Percentiles rank a stretch among this genome's conserved stretches.
These are phyloP conservation scores for Ornithorhynchus anatinus DNA, from an alignment of 2,113 vertebrate genomes.

Conservation along the genomic window DNA sequence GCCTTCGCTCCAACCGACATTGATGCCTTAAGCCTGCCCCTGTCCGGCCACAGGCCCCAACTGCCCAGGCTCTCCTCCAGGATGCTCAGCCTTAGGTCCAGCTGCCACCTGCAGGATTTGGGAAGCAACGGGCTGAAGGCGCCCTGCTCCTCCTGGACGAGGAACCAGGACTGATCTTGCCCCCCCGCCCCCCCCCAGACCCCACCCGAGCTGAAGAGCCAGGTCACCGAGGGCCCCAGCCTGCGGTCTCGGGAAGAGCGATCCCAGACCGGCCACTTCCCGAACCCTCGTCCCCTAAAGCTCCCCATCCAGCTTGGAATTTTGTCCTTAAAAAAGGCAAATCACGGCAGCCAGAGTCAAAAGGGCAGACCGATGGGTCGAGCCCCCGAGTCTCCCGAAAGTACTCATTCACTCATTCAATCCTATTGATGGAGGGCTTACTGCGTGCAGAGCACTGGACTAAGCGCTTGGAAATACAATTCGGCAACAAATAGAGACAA, in stretches of 20 bases:
- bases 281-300: too few relatives aligned
- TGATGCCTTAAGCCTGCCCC: neutral
- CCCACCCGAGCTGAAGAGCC: too few relatives aligned
- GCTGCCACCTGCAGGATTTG: slow-evolving; percentile 63
- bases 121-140: neutral
- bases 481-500: neutral
- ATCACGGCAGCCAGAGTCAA: too few relatives aligned
- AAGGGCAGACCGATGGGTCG: too few relatives aligned
- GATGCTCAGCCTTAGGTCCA: slow-evolving; percentile 28
- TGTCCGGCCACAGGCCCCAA: too few relatives aligned
- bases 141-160: neutral
- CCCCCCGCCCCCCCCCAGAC: neutral
- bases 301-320: too few relatives aligned
- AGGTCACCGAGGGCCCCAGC: too few relatives aligned
- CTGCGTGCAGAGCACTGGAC: too few relatives aligned
- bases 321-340: too few relatives aligned
- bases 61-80: neutral
- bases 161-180: neutral
- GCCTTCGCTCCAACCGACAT: neutral
- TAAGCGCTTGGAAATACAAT: neutral
- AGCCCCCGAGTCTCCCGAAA: too few relatives aligned
- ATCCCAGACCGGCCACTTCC: too few relatives aligned
- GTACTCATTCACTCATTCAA: neutral
- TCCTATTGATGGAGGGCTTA: neutral
- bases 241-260: too few relatives aligned